Base-by-base conservation (phyloP, 2,888 invertebrate species). In the Argyra leucocephala region DNA sequence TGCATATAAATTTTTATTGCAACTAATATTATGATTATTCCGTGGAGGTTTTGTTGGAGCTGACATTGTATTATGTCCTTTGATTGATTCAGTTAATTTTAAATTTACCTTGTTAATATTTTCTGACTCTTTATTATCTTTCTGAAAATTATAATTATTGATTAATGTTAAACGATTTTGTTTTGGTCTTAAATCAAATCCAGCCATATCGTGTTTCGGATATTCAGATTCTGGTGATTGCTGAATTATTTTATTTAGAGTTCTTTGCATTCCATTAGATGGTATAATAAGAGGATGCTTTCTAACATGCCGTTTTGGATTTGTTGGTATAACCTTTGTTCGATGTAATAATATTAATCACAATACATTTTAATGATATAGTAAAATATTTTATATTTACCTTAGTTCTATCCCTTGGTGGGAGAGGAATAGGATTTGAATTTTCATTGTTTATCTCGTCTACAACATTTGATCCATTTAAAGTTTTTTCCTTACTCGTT, bases 201-300 rank as follows among this genome's bases (percentile, higher is more conserved):
- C 67, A 5, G 68, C 66, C 18, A 70, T 69, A 18, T 64, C 63
- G 58, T 66, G 61, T 65, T 71, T 72, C 2, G 71, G 69, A 9
- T 74, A 72, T 23, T 74, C 74, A 63, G 80, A 80, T n/a, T 74
- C 74, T 15, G 81, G 80, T 12, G 81, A 78, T 2, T 79, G 74
- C 18, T 77, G 79, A 4, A 77, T 79, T 69, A 87, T 83, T 72
- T 86, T 85, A 65, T 84, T 85, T 1, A 87, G 73, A 0, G 86
- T 86, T 58, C 85, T 79, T 70, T 86, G 86, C 2, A 86, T 77
- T 3, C 84, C 86, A 22, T 83, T 83, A 5, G 83, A 84, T 3
- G 90, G 89, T 71, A 91, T 88, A 63, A 91, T 86, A 57, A 93
- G 80, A 0, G 92, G 91, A 81, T 91, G 88, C 75, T 90, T 92